Conservation (phyloP, 2,797 vertebrate genomes). For the Acipenser transmontanus region DNA sequence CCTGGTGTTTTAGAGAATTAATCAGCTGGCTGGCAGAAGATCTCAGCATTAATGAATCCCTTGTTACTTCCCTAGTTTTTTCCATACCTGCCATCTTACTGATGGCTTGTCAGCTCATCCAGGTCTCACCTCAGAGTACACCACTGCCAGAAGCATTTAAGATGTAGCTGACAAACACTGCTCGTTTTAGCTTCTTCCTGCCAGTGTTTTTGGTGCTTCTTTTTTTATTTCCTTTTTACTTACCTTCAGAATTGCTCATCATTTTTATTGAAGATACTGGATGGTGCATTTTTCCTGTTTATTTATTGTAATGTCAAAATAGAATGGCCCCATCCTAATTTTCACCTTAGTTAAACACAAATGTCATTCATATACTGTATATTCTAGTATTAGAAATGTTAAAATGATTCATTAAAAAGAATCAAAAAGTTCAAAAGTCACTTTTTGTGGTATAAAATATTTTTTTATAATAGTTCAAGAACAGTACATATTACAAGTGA, state of each 20-base stretch:
- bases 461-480: constrained; percentile 9
- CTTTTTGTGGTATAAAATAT: constrained; percentile 7
- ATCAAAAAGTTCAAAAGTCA: constrained; percentile 2
- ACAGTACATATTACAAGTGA: constrained; percentile 12
- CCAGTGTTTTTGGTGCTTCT: background rate
- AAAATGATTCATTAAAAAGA: too few relatives aligned
- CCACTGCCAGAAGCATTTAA: constrained; percentile 6
- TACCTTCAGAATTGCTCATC: too few relatives aligned
- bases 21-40: constrained; percentile 3
- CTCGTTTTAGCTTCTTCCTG: background rate
- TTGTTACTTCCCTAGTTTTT: background rate
- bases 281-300: too few relatives aligned
- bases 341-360: too few relatives aligned
- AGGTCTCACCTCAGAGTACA: background rate
- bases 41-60: constrained; percentile 13
- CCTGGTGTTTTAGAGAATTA: constrained; percentile 5
- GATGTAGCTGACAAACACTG: background rate
- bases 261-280: too few relatives aligned
- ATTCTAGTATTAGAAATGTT: too few relatives aligned
- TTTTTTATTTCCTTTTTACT: too few relatives aligned
- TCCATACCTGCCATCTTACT: background rate
- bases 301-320: too few relatives aligned
- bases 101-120: background rate
- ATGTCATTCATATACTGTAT: too few relatives aligned
- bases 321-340: too few relatives aligned